Percentiles rank a stretch among this genome's conserved stretches.
phyloP scores from a whole-genome alignment of 1,140 invertebrate species.

The Hydropsyche tenuis region DNA sequence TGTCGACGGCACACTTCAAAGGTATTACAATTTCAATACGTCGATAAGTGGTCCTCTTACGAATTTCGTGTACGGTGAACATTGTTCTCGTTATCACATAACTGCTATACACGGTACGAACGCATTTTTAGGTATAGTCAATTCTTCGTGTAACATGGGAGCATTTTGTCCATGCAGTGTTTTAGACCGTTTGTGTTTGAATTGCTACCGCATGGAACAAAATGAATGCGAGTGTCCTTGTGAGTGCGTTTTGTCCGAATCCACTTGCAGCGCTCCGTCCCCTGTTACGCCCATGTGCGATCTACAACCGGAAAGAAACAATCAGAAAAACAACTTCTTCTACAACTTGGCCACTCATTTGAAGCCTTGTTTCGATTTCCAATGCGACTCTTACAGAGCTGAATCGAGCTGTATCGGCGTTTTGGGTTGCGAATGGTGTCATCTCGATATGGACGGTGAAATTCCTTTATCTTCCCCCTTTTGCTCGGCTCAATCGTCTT shows the following conservation, averaged over 20 bases:
- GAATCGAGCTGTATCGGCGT: constrained; percentile 83
- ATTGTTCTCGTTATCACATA: constrained; percentile 89
- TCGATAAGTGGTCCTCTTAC: constrained; percentile 76
- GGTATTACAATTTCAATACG: constrained; percentile 84
- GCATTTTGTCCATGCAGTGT: constrained; percentile 94
- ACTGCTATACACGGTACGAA: constrained; percentile 83
- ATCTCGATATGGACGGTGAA: constrained; percentile 76
- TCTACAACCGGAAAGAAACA: constrained; percentile 57
- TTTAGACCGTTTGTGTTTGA: constrained; percentile 86
- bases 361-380: constrained; percentile 73
- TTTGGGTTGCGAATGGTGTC: constrained; percentile 91
- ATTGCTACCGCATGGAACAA: constrained; percentile 94
- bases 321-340: constrained; percentile 60
- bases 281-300: constrained; percentile 45
- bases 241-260: constrained; percentile 77
- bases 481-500: constrained; percentile 79
- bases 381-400: constrained; percentile 78
- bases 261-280: constrained; percentile 61
- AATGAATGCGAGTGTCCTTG: constrained; percentile 95
- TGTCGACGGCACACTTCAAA: constrained; percentile 76
- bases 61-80: constrained; percentile 86
- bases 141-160: constrained; percentile 81
- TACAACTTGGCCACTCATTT: constrained; percentile 62
- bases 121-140: constrained; percentile 86
- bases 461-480: constrained; percentile 72